Base-by-base conservation (phyloP, 2,888 invertebrate species). In the Epinotia nisella region DNA sequence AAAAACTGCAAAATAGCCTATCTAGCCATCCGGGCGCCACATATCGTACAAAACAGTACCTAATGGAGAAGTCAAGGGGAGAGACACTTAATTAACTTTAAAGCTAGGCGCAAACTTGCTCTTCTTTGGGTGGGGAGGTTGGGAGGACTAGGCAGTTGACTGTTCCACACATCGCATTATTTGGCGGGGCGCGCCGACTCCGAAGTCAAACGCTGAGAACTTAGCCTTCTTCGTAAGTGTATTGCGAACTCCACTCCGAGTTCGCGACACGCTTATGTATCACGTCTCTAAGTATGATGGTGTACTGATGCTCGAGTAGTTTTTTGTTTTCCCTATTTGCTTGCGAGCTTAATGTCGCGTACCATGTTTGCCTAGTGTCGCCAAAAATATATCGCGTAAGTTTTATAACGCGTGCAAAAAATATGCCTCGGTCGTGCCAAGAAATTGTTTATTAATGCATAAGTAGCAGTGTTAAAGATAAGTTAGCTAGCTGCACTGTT, bases 81-180 rank as follows among this genome's bases (percentile, higher is more conserved):
- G 80, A 80, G 83, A 85, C 84, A 86, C 83, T 88, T 90, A 89
- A 90, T 90, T 90, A 90, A 89, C 88, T 90, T 88, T 88, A 88
- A 86, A 88, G 86, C 85, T 87, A 85, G 86, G 85, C 82, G 81
- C 81, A 82, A 90, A 89, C 85, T 89, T 87, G 79, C 21, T 59
- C 71, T 79, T 81, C 81, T 75, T 76, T 69, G 70, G 75, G 77
- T 71, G 72, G 71, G 73, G 77, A 69, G 77, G 75, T 60, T 69
- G 77, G 76, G 76, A 76, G 78, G 77, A 78, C 81, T 80, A 60
- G 71, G 68, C 68, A 51, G 68, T 69, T 70, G 65, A 79, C 81
- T 82, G 77, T 79, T 80, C 79, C 80, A 82, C 83, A 85, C 83
- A 82, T 84, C 76, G 81, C 80, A 79, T 85, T 88, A 87, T 87